Evolutionary conservation across 2,113 vertebrate species (phyloP).

Genomic region (Alectura lathami): DNA sequence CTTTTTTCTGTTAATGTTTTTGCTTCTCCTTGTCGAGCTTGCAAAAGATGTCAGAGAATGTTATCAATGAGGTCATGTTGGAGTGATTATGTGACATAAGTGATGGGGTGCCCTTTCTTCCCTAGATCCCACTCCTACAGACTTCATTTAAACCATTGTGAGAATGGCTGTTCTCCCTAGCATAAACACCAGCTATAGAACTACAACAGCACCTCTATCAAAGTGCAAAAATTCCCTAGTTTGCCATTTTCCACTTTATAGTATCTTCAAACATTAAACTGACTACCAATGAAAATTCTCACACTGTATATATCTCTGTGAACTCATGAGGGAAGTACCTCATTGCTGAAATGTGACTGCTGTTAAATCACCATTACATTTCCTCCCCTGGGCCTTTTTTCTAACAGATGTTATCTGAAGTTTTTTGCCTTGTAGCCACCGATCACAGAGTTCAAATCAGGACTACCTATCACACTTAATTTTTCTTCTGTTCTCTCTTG

Average conservation of each 20-base stretch:
- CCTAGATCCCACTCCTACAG: background rate
- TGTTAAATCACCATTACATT: background rate
- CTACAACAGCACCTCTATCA: background rate
- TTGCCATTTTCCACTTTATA: background rate
- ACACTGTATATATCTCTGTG: background rate
- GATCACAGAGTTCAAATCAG: background rate
- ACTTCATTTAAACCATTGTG: background rate
- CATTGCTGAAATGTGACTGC: background rate
- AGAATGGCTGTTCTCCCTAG: background rate
- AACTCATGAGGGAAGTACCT: background rate
- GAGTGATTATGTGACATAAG: background rate
- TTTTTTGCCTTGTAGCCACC: background rate
- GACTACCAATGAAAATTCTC: background rate
- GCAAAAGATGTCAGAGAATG: background rate
- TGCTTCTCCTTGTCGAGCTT: background rate
- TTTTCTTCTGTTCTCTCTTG: background rate
- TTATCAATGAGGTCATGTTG: background rate
- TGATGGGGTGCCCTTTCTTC: background rate
- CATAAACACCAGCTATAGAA: background rate
- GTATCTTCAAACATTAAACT: background rate
- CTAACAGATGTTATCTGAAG: background rate
- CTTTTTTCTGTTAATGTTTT: background rate
- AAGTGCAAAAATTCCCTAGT: background rate
- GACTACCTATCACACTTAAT: background rate
- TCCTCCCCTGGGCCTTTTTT: background rate